These are phyloP conservation scores for Cossypha polioptera DNA, from an alignment of 2,797 vertebrate species.

Conservation along the genomic window DNA sequence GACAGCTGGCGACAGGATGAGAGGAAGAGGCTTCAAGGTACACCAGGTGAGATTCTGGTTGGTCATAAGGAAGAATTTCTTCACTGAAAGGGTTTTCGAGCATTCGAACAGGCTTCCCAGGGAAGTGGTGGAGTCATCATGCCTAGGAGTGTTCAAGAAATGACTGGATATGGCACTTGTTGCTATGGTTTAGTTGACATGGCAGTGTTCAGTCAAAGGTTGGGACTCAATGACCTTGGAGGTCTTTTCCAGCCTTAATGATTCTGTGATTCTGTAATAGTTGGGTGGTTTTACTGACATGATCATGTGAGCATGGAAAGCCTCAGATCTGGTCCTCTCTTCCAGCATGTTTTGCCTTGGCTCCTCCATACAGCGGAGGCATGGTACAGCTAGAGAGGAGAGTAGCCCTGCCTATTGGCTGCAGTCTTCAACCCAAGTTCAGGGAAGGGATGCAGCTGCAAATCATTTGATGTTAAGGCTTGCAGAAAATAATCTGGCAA, in stretches of 20 bases:
- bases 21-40: neutral
- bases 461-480: neutral
- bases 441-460: neutral
- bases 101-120: neutral
- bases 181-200: neutral
- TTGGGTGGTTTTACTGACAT: neutral
- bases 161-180: neutral
- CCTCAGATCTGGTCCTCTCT: accelerated
- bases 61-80: neutral
- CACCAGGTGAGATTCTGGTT: neutral
- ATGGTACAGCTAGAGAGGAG: neutral
- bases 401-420: neutral
- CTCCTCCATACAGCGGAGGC: accelerated
- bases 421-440: neutral
- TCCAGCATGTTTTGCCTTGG: neutral
- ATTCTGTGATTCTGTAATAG: neutral
- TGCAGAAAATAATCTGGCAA: neutral
- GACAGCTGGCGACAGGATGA: neutral
- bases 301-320: neutral
- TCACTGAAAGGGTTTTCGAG: neutral
- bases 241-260: neutral
- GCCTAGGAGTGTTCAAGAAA: neutral
- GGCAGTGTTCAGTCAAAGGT: neutral
- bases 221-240: neutral
- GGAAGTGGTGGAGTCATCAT: neutral